A percentile compares a stretch with the other conserved stretches of the same genome.
Evolutionary conservation across 2,888 invertebrate species (phyloP).

Genomic region (Aleiodes alternator): DNA sequence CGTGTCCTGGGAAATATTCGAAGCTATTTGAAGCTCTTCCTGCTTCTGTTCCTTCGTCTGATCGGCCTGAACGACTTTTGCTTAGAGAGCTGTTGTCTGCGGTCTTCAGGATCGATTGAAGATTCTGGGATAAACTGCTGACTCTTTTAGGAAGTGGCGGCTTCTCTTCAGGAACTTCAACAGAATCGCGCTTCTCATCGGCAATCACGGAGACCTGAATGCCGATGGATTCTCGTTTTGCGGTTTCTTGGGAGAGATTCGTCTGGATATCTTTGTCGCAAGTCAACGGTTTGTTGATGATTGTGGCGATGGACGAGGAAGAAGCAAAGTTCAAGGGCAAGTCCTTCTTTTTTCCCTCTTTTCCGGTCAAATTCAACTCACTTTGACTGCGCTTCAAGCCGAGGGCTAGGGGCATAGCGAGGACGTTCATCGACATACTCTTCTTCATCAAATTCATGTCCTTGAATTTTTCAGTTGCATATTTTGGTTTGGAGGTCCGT

Average conservation of each 20-base stretch:
- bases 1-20: slow-evolving; percentile 79
- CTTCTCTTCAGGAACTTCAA: slow-evolving; percentile 55
- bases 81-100: slow-evolving; percentile 62
- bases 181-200: background rate
- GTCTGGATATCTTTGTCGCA: slow-evolving; percentile 72
- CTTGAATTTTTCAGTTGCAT: slow-evolving; percentile 52
- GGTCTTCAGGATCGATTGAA: slow-evolving; percentile 66
- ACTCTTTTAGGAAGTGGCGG: slow-evolving; percentile 67
- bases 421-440: slow-evolving; percentile 70
- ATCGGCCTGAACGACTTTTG: slow-evolving; percentile 36
- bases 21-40: slow-evolving; percentile 81
- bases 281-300: slow-evolving; percentile 70
- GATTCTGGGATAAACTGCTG: slow-evolving; percentile 61
- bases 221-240: slow-evolving; percentile 68
- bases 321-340: slow-evolving; percentile 69
- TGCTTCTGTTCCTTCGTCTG: slow-evolving; percentile 68
- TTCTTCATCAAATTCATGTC: slow-evolving; percentile 64
- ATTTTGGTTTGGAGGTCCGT: slow-evolving; percentile 12
- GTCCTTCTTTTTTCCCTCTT: slow-evolving; percentile 59
- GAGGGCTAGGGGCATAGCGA: slow-evolving; percentile 57
- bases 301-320: slow-evolving; percentile 73
- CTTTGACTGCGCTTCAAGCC: slow-evolving; percentile 71
- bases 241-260: slow-evolving; percentile 55
- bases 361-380: slow-evolving; percentile 68
- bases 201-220: slow-evolving; percentile 67